phyloP scores from a whole-genome alignment of 1,140 invertebrate species.

The Sinonovacula constricta region DNA sequence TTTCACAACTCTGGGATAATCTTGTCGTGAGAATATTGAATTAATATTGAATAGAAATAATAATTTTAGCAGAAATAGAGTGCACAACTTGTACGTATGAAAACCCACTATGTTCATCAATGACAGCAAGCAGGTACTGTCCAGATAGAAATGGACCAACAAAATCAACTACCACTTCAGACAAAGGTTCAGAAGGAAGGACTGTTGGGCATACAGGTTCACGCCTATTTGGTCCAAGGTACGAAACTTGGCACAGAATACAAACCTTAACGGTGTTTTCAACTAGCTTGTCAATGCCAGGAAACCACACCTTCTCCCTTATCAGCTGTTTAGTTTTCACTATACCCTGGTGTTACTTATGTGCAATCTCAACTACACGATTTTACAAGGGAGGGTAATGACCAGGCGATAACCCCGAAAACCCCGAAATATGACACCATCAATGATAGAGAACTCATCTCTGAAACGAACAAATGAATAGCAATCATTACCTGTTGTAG shows the following conservation, averaged over 20 bases:
- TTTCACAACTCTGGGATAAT: constrained; percentile 27
- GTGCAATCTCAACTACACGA: constrained; percentile 58
- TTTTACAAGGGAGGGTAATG: constrained; percentile 55
- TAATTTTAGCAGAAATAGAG: constrained; percentile 48
- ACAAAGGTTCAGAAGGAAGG: too few relatives aligned
- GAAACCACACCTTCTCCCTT: too few relatives aligned
- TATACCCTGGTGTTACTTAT: constrained; percentile 62
- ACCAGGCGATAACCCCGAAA: constrained; percentile 54
- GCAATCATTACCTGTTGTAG: constrained; percentile 46
- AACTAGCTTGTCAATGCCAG: too few relatives aligned
- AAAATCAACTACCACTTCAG: too few relatives aligned
- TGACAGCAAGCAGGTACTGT: constrained; percentile 61
- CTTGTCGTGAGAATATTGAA: constrained; percentile 53
- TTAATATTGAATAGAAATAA: constrained; percentile 49
- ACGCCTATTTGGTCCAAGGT: too few relatives aligned
- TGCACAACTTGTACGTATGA: too few relatives aligned
- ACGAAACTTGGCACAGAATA: constrained; percentile 64
- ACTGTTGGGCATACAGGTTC: too few relatives aligned
- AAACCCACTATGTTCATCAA: too few relatives aligned
- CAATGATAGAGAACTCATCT: too few relatives aligned
- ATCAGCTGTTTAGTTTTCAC: constrained; percentile 69
- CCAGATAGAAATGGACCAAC: constrained; percentile 59
- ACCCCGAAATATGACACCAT: constrained; percentile 52
- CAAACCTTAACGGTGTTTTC: constrained; percentile 61
- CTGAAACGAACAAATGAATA: too few relatives aligned